phyloP scores from a whole-genome alignment of 2,797 vertebrate genomes.

The Coranthus polyacanthus region DNA sequence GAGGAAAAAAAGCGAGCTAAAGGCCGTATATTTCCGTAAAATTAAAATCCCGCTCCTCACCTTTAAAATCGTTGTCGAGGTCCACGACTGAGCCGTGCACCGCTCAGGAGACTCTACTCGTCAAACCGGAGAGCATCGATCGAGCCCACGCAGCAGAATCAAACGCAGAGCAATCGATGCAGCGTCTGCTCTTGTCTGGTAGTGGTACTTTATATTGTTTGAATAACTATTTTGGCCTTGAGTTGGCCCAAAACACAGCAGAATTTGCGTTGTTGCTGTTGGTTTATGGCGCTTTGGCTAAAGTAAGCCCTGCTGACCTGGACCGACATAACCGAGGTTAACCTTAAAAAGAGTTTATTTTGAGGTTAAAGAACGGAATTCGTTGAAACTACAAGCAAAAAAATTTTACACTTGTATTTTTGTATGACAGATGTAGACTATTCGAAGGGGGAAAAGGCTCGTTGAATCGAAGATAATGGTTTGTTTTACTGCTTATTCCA shows the following conservation, averaged over 20 bases:
- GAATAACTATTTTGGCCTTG: too few relatives aligned
- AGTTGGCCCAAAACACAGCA: too few relatives aligned
- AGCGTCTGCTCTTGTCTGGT: background rate
- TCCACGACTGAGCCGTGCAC: conserved; percentile 53
- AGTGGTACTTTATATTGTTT: too few relatives aligned
- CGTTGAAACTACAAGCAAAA: background rate
- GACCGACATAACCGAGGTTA: background rate
- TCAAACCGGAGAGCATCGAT: conserved; percentile 63
- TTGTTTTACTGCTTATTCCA: background rate
- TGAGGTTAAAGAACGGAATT: background rate
- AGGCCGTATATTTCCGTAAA: background rate
- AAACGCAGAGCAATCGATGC: conserved; percentile 66
- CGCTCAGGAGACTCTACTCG: conserved; percentile 58
- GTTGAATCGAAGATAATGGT: too few relatives aligned
- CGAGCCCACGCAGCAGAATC: conserved; percentile 44
- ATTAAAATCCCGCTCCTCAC: conserved; percentile 57
- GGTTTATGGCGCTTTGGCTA: background rate
- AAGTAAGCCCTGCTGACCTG: too few relatives aligned
- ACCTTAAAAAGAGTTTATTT: background rate
- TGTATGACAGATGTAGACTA: background rate
- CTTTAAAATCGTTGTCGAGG: conserved; percentile 51
- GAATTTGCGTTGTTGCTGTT: background rate
- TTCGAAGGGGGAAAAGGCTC: background rate
- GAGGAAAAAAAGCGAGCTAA: rapidly evolving
- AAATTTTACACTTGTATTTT: background rate